phyloP scores from a whole-genome alignment of 2,888 invertebrate species.

The Drosophila phalerata region DNA sequence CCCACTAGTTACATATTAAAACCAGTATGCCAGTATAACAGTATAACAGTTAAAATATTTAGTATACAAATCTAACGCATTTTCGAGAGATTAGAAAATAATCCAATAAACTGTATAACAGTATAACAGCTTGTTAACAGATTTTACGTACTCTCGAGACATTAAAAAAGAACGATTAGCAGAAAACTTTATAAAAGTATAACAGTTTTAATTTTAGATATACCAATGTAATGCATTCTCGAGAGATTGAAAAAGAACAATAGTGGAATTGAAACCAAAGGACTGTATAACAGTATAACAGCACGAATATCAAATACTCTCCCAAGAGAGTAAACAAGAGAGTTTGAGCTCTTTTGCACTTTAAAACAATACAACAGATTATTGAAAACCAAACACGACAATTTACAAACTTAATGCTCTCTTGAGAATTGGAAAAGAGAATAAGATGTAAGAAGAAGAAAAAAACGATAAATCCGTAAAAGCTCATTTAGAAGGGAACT shows the following conservation, averaged over 20 bases:
- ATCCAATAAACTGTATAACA: too few species aligned
- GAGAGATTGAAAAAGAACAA: neutral
- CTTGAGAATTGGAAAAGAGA: neutral
- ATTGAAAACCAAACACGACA: neutral
- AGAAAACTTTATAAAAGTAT: neutral
- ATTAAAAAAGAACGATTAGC: neutral
- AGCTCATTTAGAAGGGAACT: neutral
- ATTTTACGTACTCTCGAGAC: neutral
- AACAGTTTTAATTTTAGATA: neutral
- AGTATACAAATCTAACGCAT: too few species aligned
- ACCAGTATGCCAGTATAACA: too few species aligned
- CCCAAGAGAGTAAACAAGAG: neutral
- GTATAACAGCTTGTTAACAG: neutral
- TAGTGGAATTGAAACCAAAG: too few species aligned
- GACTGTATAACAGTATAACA: neutral
- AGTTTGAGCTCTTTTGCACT: neutral
- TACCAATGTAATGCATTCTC: neutral
- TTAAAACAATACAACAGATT: neutral
- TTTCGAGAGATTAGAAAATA: too few species aligned
- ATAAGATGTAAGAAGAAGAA: neutral
- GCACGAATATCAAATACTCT: neutral
- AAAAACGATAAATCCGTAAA: neutral
- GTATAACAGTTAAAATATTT: too few species aligned
- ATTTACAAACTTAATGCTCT: neutral
- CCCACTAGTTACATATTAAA: too few species aligned